These are phyloP conservation scores for Rugalucina vietnamica DNA, from an alignment of 2,888 invertebrate species.

Conservation along the genomic window DNA sequence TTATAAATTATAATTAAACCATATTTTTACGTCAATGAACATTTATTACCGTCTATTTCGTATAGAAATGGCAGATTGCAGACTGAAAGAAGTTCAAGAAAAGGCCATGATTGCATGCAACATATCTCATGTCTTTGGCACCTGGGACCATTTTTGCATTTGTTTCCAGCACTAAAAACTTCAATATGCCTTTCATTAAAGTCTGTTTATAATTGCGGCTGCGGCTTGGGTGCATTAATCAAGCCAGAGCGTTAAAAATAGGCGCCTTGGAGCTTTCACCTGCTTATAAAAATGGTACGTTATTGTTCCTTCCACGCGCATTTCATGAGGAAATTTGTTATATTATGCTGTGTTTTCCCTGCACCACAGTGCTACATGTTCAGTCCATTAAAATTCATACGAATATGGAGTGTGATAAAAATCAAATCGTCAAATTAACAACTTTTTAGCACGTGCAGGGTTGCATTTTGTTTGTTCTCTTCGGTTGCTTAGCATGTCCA, in stretches of 20 bases:
- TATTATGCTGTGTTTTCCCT: conserved; percentile 70
- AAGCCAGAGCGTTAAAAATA: conserved; percentile 64
- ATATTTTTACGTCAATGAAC: not conserved
- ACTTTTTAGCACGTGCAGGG: not conserved
- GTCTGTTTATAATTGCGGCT: conserved; percentile 78
- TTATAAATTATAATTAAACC: conserved; percentile 9
- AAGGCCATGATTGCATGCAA: not conserved
- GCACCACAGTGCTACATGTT: conserved; percentile 65
- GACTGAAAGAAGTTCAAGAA: conserved; percentile 4
- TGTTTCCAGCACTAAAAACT: conserved; percentile 57
- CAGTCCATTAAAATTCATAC: conserved; percentile 69
- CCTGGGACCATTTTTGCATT: conserved; percentile 62
- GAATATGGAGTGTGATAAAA: conserved; percentile 64
- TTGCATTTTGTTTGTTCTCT: too few relatives aligned
- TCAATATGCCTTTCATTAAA: conserved; percentile 76
- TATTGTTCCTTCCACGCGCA: conserved; percentile 72
- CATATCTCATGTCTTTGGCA: conserved; percentile 25
- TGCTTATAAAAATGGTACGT: conserved; percentile 68
- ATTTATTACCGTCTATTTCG: not conserved
- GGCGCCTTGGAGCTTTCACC: conserved; percentile 71
- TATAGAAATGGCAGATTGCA: conserved; percentile 16
- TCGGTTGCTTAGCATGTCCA: not conserved
- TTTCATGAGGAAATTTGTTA: conserved; percentile 68
- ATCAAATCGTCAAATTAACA: conserved; percentile 18
- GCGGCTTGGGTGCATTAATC: conserved; percentile 76